Evolutionary conservation across 1,140 invertebrate species (phyloP), one percentile per base, ranked within the genome.

Genomic region (Drosophila oshimai): DNA sequence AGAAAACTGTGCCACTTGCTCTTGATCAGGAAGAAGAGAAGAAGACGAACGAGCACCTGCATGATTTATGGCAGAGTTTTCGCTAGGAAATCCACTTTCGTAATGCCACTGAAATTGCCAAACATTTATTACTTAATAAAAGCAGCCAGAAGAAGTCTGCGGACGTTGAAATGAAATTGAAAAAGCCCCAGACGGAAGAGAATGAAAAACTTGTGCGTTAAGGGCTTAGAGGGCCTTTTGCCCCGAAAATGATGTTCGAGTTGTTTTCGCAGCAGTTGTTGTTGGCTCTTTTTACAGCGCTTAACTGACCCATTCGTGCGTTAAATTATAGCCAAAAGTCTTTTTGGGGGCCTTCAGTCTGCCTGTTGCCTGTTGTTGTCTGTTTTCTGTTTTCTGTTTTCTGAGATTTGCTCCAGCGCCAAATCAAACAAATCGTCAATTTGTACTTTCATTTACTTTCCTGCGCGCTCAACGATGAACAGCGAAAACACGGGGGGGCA

Each of bases 341-440:
- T 78, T 60, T 46, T 36, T 50, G 54, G 45, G 31, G 17, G 29
- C 42, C 44, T 45, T 62, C 60, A 20, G 28, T 15, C 33, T 46
- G 22, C 31, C 13, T 41, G 41, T 42, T 41, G 17, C n/a, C 15
- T 15, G 33, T 4, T 29, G 46, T 33, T 57, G 47, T 18, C 54
- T 6, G 39, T 53, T 51, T 12, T 28, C 44, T 39, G 37, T 6
- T 33, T 26, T 31, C 31, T 62, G 31, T 33, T 62, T 58, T 9
- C 50, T 45, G 58, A 73, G 83, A 86, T 80, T 80, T 74, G 55
- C 81, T 71, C 67, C 79, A 47, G 53, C 70, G 62, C 49, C 68
- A 81, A 86, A 87, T 87, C 80, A 86, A 86, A 86, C 80, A 87
- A 86, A 87, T 86, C 76, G 75, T 61, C 80, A 87, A 86, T 81